These are phyloP conservation scores for Ophion slaviceki DNA, from an alignment of 2,888 invertebrate species.

Conservation along the genomic window DNA sequence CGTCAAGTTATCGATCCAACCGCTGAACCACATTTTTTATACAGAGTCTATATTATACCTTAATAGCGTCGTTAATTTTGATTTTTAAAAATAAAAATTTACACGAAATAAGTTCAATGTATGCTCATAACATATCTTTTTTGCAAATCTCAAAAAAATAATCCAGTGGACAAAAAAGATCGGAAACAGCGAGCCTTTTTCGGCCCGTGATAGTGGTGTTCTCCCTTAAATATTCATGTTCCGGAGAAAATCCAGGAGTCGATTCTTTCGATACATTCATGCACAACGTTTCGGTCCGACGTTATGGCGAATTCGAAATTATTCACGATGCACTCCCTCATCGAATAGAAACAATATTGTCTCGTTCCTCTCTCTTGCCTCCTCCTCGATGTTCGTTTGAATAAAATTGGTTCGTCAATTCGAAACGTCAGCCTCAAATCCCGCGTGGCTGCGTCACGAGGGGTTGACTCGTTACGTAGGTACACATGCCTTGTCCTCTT, in stretches of 20 bases:
- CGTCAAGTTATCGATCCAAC: too few species aligned
- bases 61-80: too few species aligned
- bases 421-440: constrained; percentile 48
- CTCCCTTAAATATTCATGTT: too few species aligned
- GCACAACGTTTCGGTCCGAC: background rate
- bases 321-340: constrained; percentile 40
- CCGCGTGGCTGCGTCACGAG: constrained; percentile 43
- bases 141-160: too few species aligned
- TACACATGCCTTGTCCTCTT: constrained; percentile 7
- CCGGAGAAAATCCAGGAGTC: background rate
- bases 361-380: background rate
- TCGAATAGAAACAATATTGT: constrained; percentile 8
- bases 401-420: constrained; percentile 61
- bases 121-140: too few species aligned
- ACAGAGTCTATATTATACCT: too few species aligned
- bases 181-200: too few species aligned
- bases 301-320: constrained; percentile 44
- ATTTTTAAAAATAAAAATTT: too few species aligned
- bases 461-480: background rate
- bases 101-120: too few species aligned
- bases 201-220: too few species aligned
- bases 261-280: background rate
- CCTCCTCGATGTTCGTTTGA: constrained; percentile 2
- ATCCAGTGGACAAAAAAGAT: too few species aligned
- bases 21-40: too few species aligned